Percentiles rank a stretch among this genome's conserved stretches.
Conservation (phyloP, 2,113 vertebrate species). For the Glaucidium brasilianum region DNA sequence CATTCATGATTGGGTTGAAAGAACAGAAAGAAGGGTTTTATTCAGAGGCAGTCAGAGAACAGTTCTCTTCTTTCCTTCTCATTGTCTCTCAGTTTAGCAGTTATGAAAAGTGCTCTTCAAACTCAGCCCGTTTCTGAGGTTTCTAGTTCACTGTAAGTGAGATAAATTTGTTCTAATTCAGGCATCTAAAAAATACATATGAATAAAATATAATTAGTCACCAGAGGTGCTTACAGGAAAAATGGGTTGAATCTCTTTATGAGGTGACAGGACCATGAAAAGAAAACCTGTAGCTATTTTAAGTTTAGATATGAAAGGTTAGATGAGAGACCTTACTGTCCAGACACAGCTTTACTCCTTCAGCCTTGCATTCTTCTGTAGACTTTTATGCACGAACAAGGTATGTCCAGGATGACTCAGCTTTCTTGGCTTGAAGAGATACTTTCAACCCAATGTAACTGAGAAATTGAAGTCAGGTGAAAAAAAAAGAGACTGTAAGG, state of each 20-base stretch:
- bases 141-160: neutral
- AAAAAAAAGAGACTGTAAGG: neutral
- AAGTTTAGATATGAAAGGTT: rapidly evolving
- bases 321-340: neutral
- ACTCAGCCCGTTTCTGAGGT: neutral
- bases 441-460: neutral
- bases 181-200: neutral
- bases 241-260: neutral
- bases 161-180: neutral
- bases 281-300: neutral
- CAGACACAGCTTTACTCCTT: neutral
- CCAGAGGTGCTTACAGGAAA: neutral
- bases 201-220: neutral
- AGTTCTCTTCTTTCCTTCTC: neutral
- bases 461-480: neutral
- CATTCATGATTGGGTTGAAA: neutral
- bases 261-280: neutral
- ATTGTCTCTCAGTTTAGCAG: neutral
- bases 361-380: neutral
- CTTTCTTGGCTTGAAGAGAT: neutral
- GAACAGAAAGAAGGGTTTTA: neutral
- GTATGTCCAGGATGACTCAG: neutral
- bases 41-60: neutral
- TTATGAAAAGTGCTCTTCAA: neutral
- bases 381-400: neutral